phyloP scores from a whole-genome alignment of 2,113 vertebrate genomes.

The Tetraodon nigroviridis region DNA sequence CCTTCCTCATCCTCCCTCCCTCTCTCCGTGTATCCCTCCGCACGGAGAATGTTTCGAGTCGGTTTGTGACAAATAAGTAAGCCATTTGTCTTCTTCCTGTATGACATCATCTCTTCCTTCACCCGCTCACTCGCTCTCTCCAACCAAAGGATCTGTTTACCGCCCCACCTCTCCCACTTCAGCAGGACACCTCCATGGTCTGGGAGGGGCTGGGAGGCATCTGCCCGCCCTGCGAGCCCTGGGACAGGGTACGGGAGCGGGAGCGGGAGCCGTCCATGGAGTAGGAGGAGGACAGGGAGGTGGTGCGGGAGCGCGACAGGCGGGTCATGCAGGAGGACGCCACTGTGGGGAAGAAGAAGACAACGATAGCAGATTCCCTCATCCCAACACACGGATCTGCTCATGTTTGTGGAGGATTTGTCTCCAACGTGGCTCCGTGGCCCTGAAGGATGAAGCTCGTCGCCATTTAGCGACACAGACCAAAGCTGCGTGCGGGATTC shows the following conservation, averaged over 20 bases:
- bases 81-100: conserved; percentile 40
- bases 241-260: conserved; percentile 83
- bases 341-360: conserved; percentile 70
- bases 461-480: not conserved
- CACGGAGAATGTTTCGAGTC: conserved; percentile 47
- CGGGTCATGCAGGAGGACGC: conserved; percentile 91
- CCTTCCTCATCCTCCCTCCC: conserved; percentile 16
- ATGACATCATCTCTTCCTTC: conserved; percentile 23
- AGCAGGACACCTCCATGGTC: conserved; percentile 90
- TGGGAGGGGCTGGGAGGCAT: conserved; percentile 79
- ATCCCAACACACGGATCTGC: too few relatives aligned
- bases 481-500: not conserved
- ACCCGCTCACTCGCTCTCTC: conserved; percentile 10
- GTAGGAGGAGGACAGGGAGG: conserved; percentile 85
- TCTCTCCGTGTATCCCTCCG: conserved; percentile 23
- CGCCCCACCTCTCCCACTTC: conserved; percentile 40
- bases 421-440: not conserved
- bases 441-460: not conserved
- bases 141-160: not conserved
- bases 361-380: too few relatives aligned
- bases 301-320: conserved; percentile 86
- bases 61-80: conserved; percentile 57
- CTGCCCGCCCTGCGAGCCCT: conserved; percentile 84
- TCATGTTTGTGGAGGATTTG: too few relatives aligned
- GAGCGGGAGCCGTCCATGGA: conserved; percentile 84